Evolutionary conservation across 1,140 invertebrate genomes (phyloP).

Genomic region (Thaumatotibia leucotreta): DNA sequence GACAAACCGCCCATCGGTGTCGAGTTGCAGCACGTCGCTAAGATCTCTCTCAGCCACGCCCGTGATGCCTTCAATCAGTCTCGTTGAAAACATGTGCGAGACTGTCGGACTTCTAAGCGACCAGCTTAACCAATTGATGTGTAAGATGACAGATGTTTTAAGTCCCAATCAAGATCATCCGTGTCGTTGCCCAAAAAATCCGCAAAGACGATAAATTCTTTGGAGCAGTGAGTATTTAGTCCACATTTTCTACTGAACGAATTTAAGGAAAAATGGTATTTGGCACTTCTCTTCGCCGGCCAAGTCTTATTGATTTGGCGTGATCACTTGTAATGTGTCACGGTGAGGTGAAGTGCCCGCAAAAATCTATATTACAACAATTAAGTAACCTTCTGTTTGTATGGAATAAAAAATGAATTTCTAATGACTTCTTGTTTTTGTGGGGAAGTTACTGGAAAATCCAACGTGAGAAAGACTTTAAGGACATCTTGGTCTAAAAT

Average conservation of each 20-base stretch:
- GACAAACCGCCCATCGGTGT: background rate
- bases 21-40: background rate
- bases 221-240: background rate
- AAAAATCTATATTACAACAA: background rate
- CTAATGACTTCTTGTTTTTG: background rate
- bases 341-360: background rate
- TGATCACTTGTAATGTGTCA: background rate
- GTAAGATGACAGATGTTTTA: conserved; percentile 37
- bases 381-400: background rate
- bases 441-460: no score
- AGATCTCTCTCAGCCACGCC: background rate
- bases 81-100: conserved; percentile 48
- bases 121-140: conserved; percentile 48
- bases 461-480: no score
- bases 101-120: conserved; percentile 47
- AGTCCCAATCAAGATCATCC: conserved; percentile 28
- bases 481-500: no score
- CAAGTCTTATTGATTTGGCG: background rate
- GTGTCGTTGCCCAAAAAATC: conserved; percentile 52
- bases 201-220: background rate
- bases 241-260: background rate
- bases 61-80: conserved; percentile 27
- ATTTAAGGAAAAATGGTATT: background rate
- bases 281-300: background rate
- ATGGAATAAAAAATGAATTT: background rate